These are phyloP conservation scores for Fopius arisanus DNA, from an alignment of 1,140 invertebrate species.

Conservation along the genomic window DNA sequence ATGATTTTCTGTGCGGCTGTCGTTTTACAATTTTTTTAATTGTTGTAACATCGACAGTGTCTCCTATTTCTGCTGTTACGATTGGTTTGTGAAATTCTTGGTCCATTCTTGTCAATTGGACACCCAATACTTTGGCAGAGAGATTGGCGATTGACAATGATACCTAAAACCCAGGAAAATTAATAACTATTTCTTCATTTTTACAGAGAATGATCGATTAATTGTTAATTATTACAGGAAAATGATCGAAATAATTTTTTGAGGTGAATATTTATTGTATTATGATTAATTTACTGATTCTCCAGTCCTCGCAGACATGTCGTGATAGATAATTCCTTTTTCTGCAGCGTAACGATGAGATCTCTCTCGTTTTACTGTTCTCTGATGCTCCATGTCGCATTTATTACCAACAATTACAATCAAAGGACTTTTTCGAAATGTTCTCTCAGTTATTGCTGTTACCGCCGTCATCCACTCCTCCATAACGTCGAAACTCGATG, in stretches of 20 bases:
- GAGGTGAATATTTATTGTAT: neutral
- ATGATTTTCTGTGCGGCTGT: conserved; percentile 54
- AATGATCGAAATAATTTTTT: no score
- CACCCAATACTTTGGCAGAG: conserved; percentile 72
- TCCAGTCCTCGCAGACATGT: conserved; percentile 87
- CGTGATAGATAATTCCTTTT: conserved; percentile 76
- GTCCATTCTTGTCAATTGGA: conserved; percentile 71
- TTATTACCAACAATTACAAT: conserved; percentile 88
- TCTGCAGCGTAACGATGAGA: conserved; percentile 82
- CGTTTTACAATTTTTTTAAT: conserved; percentile 53
- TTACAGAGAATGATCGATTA: no score
- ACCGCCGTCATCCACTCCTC: conserved; percentile 77
- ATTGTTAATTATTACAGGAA: no score
- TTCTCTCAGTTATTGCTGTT: conserved; percentile 64
- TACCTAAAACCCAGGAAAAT: conserved; percentile 57
- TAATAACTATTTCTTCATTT: neutral
- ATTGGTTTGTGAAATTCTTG: conserved; percentile 73
- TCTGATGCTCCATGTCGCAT: conserved; percentile 87
- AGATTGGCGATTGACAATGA: conserved; percentile 71
- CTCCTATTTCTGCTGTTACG: conserved; percentile 72
- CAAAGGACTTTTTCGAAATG: conserved; percentile 69
- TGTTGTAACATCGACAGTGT: conserved; percentile 54
- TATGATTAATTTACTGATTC: conserved; percentile 78
- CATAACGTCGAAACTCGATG: conserved; percentile 80
- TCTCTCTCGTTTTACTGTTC: conserved; percentile 80